Evolutionary conservation across 2,888 invertebrate species (phyloP), one percentile per base, ranked within the genome.

Genomic region (Acholoe squamosa): DNA sequence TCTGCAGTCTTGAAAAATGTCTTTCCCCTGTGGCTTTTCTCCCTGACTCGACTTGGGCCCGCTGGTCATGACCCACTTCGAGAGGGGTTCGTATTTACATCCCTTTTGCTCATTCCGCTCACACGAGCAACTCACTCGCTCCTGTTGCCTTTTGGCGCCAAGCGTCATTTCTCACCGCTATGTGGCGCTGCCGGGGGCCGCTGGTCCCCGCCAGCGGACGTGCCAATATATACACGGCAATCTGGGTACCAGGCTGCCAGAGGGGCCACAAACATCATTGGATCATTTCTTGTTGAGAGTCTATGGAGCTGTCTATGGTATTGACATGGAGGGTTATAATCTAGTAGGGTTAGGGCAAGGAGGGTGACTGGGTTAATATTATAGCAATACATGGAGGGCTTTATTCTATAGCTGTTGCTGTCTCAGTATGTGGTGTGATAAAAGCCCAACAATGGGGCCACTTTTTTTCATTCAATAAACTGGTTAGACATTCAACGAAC

Each of bases 71-170:
- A 43, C 43, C 43, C 43, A 43, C 43, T 43, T 43, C 43, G 43
- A 43, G 43, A n/a, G 43, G 43, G 43, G 43, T 43, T 61, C 61
- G 25, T 19, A 61, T 19, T 61, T 61, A 61, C n/a, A n/a, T 19
- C 61, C 61, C 61, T 61, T 61, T 61, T 61, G 61, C 61, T 61
- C 61, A 61, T 61, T 61, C 61, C n/a, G 61, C 61, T n/a, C 61
- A n/a, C n/a, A 22, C 61, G 22, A 61, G 61, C 19, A 10, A 22
- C 61, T n/a, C 61, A 43, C 43, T 10, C 43, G 43, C 43, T 43
- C 43, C 43, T 43, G 61, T n/a, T 61, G 61, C 61, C 61, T 61
- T 61, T 61, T n/a, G 61, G 61, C 61, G 61, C 61, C 19, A 61
- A 61, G 12, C n/a, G 61, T n/a, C 19, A 61, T 61, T 61, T 61